These are phyloP conservation scores for Coracopsis vasa DNA, from an alignment of 2,113 vertebrate species.

Conservation along the genomic window DNA sequence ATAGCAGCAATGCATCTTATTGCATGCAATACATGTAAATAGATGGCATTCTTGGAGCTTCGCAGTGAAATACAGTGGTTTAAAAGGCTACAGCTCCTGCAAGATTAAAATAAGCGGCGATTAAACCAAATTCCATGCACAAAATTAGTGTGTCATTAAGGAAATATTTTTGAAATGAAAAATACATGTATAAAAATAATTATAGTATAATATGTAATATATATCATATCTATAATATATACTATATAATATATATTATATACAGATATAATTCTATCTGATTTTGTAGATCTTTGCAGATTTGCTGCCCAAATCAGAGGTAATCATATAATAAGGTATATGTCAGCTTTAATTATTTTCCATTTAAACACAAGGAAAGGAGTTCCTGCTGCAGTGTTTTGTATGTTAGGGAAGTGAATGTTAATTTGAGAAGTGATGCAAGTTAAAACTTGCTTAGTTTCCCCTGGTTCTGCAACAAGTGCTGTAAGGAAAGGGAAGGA, in stretches of 20 bases:
- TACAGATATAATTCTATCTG: background rate
- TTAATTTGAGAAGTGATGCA: background rate
- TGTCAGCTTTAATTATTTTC: background rate
- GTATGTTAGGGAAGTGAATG: background rate
- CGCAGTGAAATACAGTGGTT: background rate
- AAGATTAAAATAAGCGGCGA: background rate
- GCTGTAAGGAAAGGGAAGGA: background rate
- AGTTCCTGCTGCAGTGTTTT: background rate
- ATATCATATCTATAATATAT: background rate
- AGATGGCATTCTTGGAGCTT: background rate
- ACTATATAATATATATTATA: no score
- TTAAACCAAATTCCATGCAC: background rate
- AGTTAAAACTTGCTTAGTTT: background rate
- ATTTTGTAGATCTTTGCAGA: background rate
- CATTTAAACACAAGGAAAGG: background rate
- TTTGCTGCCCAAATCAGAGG: background rate
- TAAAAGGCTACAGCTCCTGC: constrained; percentile 13
- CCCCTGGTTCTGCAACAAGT: background rate
- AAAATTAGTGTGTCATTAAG: background rate
- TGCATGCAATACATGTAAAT: background rate
- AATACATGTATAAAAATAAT: background rate
- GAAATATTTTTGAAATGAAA: background rate
- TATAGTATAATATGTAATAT: background rate
- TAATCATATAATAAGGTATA: background rate
- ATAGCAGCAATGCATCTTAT: background rate